These are phyloP conservation scores for Tenthredo mesomela DNA, from an alignment of 2,888 invertebrate genomes.

Conservation along the genomic window DNA sequence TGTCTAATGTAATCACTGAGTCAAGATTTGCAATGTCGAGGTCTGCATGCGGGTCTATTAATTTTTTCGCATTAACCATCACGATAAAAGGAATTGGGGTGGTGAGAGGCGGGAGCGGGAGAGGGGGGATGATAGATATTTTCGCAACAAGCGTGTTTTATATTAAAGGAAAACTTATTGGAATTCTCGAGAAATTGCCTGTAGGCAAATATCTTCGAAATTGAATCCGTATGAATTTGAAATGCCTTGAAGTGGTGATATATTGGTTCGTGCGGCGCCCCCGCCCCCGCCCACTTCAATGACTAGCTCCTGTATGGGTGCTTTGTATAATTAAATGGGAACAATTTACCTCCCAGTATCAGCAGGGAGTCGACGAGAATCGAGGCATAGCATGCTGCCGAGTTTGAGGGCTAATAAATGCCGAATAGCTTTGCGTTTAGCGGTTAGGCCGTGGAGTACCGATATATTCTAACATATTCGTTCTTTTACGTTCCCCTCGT, in stretches of 20 bases:
- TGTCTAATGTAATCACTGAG: background rate
- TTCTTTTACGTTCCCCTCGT: slow-evolving; percentile 32
- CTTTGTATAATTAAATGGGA: slow-evolving; percentile 53
- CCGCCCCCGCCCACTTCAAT: slow-evolving; percentile 5
- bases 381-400: slow-evolving; percentile 39
- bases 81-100: background rate
- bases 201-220: slow-evolving; percentile 45
- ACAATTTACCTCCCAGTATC: slow-evolving; percentile 49
- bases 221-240: slow-evolving; percentile 50
- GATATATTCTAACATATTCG: slow-evolving; percentile 35
- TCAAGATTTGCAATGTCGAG: background rate
- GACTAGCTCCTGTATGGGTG: slow-evolving; percentile 41
- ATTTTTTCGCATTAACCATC: background rate
- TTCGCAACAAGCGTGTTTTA: slow-evolving; percentile 44
- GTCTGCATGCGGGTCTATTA: background rate
- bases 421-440: slow-evolving; percentile 47
- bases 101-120: background rate
- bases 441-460: slow-evolving; percentile 25
- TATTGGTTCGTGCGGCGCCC: slow-evolving; percentile 35
- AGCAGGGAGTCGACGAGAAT: slow-evolving; percentile 38
- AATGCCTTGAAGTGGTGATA: slow-evolving; percentile 48
- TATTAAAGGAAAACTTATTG: slow-evolving; percentile 46
- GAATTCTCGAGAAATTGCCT: slow-evolving; percentile 51
- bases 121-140: slow-evolving; percentile 26
- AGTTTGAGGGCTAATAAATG: slow-evolving; percentile 51